Percentiles rank a stretch among this genome's conserved stretches.
These are phyloP conservation scores for Paradoxurus hermaphroditus DNA, from an alignment of 2,113 vertebrate genomes.

Conservation along the genomic window DNA sequence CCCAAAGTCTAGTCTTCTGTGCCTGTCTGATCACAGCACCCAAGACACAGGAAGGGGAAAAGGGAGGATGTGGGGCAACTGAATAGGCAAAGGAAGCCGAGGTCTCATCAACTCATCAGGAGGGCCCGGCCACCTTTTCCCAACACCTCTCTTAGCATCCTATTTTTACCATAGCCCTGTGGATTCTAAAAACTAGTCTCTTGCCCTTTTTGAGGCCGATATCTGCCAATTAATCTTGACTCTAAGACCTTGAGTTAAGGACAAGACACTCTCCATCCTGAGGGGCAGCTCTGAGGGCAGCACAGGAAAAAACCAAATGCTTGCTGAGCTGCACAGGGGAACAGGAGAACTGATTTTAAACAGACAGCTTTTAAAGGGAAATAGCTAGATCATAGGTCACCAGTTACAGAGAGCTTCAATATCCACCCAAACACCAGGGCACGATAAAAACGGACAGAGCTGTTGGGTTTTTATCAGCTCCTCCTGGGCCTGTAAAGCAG, in stretches of 20 bases:
- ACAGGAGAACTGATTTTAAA: background rate
- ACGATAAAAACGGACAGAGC: background rate
- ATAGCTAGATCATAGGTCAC: background rate
- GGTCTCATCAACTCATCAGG: background rate
- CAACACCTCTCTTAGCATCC: background rate
- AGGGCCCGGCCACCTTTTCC: background rate
- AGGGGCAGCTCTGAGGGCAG: background rate
- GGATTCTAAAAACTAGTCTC: background rate
- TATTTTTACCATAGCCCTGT: background rate
- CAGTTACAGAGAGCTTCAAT: background rate
- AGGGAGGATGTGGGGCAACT: background rate
- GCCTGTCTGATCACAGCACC: background rate
- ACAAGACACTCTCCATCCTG: background rate
- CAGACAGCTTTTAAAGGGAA: conserved; percentile 9
- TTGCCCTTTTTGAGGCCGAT: background rate
- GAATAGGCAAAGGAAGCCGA: background rate
- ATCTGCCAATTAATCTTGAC: background rate
- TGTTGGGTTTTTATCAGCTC: rapidly evolving
- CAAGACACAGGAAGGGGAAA: background rate
- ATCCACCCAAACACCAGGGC: background rate
- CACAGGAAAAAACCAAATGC: background rate
- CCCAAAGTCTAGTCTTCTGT: background rate
- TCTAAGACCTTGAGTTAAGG: background rate
- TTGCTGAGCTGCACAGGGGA: background rate
- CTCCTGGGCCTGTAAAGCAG: background rate